Conservation (phyloP, 2,113 vertebrate genomes). For the Eubucco bourcierii region DNA sequence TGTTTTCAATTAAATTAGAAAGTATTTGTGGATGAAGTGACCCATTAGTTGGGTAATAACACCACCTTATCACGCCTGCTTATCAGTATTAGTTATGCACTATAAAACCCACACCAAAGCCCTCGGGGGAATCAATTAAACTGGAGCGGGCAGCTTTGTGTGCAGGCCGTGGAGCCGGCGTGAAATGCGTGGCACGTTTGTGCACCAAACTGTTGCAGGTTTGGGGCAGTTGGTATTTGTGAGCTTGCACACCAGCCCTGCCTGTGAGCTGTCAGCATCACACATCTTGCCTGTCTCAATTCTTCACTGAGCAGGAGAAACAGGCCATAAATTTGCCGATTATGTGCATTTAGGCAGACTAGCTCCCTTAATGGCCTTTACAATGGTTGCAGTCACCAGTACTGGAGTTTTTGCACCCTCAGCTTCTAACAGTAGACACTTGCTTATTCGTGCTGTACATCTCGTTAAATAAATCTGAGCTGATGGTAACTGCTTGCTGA, state of each 20-base stretch:
- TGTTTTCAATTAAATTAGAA: slow-evolving; percentile 66
- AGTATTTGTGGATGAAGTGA: slow-evolving; percentile 57
- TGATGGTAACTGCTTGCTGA: background rate
- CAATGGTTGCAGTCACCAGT: background rate
- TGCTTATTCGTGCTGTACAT: slow-evolving; percentile 12
- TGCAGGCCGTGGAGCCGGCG: background rate
- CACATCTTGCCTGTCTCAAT: background rate
- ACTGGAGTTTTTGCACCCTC: slow-evolving; percentile 49
- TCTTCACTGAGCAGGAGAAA: slow-evolving; percentile 31
- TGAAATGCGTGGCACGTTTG: background rate
- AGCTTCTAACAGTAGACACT: background rate
- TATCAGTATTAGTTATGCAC: slow-evolving; percentile 72
- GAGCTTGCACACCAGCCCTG: background rate
- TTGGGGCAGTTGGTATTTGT: background rate
- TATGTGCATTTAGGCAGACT: slow-evolving; percentile 55
- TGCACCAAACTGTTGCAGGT: background rate
- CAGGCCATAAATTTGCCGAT: slow-evolving; percentile 65
- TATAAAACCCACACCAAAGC: slow-evolving; percentile 58
- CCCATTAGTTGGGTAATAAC: slow-evolving; percentile 63
- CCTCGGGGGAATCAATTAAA: slow-evolving; percentile 55
- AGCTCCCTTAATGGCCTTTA: slow-evolving; percentile 63
- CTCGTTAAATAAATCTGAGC: slow-evolving; percentile 46
- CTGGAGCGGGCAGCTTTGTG: background rate
- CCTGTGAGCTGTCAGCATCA: slow-evolving; percentile 19
- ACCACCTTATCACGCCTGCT: slow-evolving; percentile 65